phyloP scores from a whole-genome alignment of 2,797 vertebrate species.

The Anguilla megastoma region DNA sequence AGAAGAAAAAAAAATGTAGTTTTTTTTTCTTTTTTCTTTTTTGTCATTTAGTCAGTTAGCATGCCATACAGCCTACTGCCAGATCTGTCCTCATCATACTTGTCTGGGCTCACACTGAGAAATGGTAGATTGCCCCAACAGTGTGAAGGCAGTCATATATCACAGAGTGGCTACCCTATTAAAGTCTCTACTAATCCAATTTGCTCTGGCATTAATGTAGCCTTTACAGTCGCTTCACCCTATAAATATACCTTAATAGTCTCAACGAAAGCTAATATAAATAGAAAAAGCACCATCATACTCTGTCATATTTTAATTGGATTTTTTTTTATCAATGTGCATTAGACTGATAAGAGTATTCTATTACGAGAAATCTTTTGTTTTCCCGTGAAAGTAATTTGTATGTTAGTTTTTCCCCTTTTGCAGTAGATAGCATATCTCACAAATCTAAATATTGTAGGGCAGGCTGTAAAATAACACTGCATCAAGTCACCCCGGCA shows the following conservation, averaged over 20 bases:
- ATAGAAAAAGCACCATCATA: constrained; percentile 56
- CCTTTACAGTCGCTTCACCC: constrained; percentile 51
- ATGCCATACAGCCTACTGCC: background rate
- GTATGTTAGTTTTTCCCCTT: constrained; percentile 39
- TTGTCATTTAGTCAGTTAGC: constrained; percentile 19
- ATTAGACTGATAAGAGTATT: constrained; percentile 56
- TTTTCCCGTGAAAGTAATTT: constrained; percentile 54
- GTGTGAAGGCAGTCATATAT: constrained; percentile 34
- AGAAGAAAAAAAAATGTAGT: background rate
- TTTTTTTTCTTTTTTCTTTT: background rate
- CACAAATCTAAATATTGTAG: constrained; percentile 15
- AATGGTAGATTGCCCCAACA: constrained; percentile 38
- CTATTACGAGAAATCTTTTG: constrained; percentile 46
- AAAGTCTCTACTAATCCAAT: constrained; percentile 50
- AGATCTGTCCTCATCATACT: constrained; percentile 23
- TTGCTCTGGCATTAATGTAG: constrained; percentile 47
- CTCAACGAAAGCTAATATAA: constrained; percentile 49
- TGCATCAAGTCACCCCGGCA: background rate
- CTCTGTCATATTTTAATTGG: constrained; percentile 54
- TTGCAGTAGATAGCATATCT: background rate
- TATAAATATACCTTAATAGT: constrained; percentile 58
- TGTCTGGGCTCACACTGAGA: constrained; percentile 21
- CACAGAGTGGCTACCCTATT: constrained; percentile 45
- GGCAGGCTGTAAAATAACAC: constrained; percentile 21
- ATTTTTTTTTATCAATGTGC: constrained; percentile 52